A percentile compares a stretch with the other conserved stretches of the same genome.
phyloP scores from a whole-genome alignment of 2,797 vertebrate species.

The Schizothorax lantsangensis region DNA sequence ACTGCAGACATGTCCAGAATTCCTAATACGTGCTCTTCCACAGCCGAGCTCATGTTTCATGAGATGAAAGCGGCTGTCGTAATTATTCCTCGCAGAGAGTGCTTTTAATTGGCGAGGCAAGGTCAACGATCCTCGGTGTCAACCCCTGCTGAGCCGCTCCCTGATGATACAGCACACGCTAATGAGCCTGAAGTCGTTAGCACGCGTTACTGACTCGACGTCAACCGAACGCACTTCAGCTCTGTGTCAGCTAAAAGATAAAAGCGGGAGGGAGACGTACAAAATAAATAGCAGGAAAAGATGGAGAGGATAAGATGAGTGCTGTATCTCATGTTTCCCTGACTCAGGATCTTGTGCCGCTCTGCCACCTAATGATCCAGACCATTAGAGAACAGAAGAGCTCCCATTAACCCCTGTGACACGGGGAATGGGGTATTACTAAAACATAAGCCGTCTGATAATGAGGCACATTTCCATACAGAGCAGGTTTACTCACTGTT shows the following conservation, averaged over 20 bases:
- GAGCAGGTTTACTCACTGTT: constrained; percentile 78
- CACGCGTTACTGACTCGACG: constrained; percentile 23
- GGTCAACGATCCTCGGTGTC: constrained; percentile 57
- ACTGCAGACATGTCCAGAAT: constrained; percentile 48
- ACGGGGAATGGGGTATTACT: constrained; percentile 40
- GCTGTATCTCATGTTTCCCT: constrained; percentile 35
- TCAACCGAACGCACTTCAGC: constrained; percentile 14
- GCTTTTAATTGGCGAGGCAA: constrained; percentile 64
- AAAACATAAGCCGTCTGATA: constrained; percentile 53
- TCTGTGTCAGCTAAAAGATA: constrained; percentile 51
- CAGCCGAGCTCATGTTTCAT: constrained; percentile 44
- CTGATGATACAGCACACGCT: constrained; percentile 38
- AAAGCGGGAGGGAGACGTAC: neutral
- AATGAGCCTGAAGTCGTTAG: constrained; percentile 55
- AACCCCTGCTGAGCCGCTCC: constrained; percentile 26
- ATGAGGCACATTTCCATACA: constrained; percentile 43
- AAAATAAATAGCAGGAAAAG: constrained; percentile 36
- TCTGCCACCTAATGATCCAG: constrained; percentile 57
- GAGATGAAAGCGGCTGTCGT: constrained; percentile 47
- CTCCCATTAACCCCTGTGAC: constrained; percentile 52
- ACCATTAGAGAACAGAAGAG: constrained; percentile 46
- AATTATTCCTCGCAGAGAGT: constrained; percentile 57
- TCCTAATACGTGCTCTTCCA: constrained; percentile 29
- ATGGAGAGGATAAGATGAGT: constrained; percentile 35
- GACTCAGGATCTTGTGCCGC: constrained; percentile 54